Conservation (phyloP, 2,888 invertebrate species). For the Coecobrya sp. region DNA sequence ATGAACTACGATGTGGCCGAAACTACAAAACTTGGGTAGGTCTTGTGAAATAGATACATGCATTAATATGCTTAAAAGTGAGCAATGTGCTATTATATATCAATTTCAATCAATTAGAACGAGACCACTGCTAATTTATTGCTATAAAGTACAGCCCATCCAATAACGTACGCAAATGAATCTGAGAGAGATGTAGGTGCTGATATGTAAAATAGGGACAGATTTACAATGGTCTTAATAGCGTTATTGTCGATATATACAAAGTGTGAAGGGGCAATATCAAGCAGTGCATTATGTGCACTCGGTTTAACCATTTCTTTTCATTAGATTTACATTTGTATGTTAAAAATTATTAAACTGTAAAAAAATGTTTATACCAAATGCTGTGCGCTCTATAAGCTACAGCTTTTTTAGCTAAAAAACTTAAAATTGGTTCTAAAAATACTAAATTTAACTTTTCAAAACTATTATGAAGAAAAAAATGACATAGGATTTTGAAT, state of each 20-base stretch:
- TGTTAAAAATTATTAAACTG: too few relatives aligned
- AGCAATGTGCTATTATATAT: slow-evolving; percentile 63
- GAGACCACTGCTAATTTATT: slow-evolving; percentile 76
- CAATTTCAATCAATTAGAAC: slow-evolving; percentile 83
- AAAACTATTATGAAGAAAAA: too few relatives aligned
- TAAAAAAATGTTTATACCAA: too few relatives aligned
- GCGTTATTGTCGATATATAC: background rate
- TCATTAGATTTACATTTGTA: too few relatives aligned
- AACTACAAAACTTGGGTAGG: slow-evolving; percentile 14
- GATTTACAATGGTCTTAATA: background rate
- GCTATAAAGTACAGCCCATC: slow-evolving; percentile 24
- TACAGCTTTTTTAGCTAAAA: too few relatives aligned
- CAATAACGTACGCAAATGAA: background rate
- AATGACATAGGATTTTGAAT: too few relatives aligned
- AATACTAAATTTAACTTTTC: too few relatives aligned
- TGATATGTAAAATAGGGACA: slow-evolving; percentile 35
- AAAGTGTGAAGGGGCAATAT: background rate
- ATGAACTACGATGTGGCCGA: background rate
- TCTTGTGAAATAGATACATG: background rate
- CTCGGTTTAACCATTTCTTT: too few relatives aligned
- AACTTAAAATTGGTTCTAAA: too few relatives aligned
- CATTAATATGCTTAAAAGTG: background rate
- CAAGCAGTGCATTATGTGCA: background rate
- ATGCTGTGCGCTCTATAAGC: too few relatives aligned
- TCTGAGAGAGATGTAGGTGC: slow-evolving; percentile 40